Evolutionary conservation across 1,140 invertebrate species (phyloP), one percentile per base, ranked within the genome.

Genomic region (Euglossa dilemma): DNA sequence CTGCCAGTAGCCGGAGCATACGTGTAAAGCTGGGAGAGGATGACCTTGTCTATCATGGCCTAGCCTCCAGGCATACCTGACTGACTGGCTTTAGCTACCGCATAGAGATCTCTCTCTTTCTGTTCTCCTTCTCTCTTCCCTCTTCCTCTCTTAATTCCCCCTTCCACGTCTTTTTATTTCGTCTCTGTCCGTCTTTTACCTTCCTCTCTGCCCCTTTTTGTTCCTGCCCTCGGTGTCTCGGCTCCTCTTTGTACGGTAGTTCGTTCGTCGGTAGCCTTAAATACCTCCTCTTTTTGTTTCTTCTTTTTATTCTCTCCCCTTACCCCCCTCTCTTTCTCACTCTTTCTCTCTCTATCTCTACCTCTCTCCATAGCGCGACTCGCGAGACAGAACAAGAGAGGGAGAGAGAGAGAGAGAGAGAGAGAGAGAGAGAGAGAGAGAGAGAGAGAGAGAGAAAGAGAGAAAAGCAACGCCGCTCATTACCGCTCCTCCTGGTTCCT

Each of bases 31-130:
- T 56, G 84, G 87, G 92, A 94, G 91, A 94, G 93, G 93, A 93
- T 95, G 92, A 94, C 94, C 92, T 95, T 95, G 93, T 95, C 94
- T 93, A 95, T 94, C 92, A 94, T 92, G 91, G 91, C 92, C 90
- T 93, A 94, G 93, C 94, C 93, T 93, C 92, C 90, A 90, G 94
- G 92, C 91, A 92, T 93, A 92, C 92, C 92, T 91, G 92, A 92
- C 92, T 92, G 94, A 93, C 94, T 94, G 90, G 93, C 93, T 92
- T 91, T 91, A 91, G 94, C 90, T 94, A 93, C 92, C 91, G 91
- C 91, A 92, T 92, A 92, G 89, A 93, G 89, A 91, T 67, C 43
- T 85, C 77, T 63, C 74, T 25, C n/a, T 52, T 43, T 20, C 20
- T 43, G 2, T 45, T 64, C 16, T 25, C 56, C 25, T 59, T 61